Evolutionary conservation across 2,888 invertebrate genomes (phyloP), one percentile per base, ranked within the genome.

Genomic region (Abrostola triplasia): DNA sequence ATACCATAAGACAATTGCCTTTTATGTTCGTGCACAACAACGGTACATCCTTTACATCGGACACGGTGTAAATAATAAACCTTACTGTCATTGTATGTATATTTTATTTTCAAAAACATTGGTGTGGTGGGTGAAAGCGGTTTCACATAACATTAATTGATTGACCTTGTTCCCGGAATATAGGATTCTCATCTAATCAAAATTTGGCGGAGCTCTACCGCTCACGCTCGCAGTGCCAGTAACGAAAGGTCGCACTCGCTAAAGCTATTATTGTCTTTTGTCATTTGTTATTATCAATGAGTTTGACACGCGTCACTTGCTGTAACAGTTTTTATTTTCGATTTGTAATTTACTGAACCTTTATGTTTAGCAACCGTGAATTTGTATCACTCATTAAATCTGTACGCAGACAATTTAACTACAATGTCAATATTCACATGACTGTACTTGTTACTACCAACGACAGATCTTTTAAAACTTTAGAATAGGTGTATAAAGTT

Each of bases 261-360:
- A 79, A 76, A 82, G 73, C 86, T 87, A 88, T 87, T 85, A 84
- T 84, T 83, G 74, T 74, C 74, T 77, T 65, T 78, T 67, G 69
- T 75, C 81, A 89, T 88, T 90, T 91, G 90, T 89, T 88, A 90
- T 88, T 89, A 91, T 91, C 91, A 91, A 92, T 92, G 90, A 88
- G 88, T 87, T 86, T 87, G 92, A 87, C 85, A 89, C 88, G 91
- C 90, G 87, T 88, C 88, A 84, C 64, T 86, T 80, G 71, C 65
- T 78, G 87, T 85, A 83, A 86, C 88, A 88, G 85, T 88, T 84
- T 65, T 84, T 84, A 67, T 83, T 76, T 77, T 73, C 64, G 67
- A 67, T 81, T 82, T 77, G 73, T 78, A 68, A 75, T 67, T 66
- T 49, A 75, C 67, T 70, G 65, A 79, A 79, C 79, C 76, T 81